Evolutionary conservation across 2,888 invertebrate genomes (phyloP), one percentile per base, ranked within the genome.

Genomic region (Ectropis crepuscularia): DNA sequence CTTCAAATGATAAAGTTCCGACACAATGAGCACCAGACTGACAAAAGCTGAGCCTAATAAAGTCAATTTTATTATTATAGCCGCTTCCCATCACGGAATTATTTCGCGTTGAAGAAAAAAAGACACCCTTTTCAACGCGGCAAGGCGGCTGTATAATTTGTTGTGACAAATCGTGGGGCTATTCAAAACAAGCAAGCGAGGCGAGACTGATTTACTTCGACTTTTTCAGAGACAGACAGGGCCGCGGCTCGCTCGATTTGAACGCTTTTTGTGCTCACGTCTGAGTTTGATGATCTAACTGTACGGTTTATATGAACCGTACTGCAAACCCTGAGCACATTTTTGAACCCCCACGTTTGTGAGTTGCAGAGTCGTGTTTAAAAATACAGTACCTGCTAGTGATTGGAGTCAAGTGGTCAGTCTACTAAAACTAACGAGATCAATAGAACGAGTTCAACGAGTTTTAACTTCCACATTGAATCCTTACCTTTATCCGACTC

Each of bases 91-190:
- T 75, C 74, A 74, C 73, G 57, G 72, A 79, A 79, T 78, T 74
- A 81, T 80, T 77, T 72, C 65, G 70, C 73, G 67, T 63, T 68
- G 65, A 45, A 63, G 61, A 63, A 66, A 70, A 65, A 67, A 68
- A 65, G 62, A 72, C 79, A 83, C 81, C 84, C 84, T 85, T 83
- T 85, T 85, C 82, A 82, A 76, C 76, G 74, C 79, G 74, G 76
- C 72, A 74, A 75, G 79, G 77, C 77, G 79, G 78, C 80, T 83
- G 85, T 85, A 87, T 87, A 87, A 87, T 86, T 87, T 86, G 85
- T 79, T 78, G 80, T 83, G 86, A 87, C 86, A 86, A 87, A 87
- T 87, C 80, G 85, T 75, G 75, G 76, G 74, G 80, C 83, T 77
- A 85, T 86, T 86, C 85, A 83, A 82, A 86, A 84, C 83, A 86